Evolutionary conservation across 1,140 invertebrate species (phyloP).

Genomic region (Chelonus insularis): DNA sequence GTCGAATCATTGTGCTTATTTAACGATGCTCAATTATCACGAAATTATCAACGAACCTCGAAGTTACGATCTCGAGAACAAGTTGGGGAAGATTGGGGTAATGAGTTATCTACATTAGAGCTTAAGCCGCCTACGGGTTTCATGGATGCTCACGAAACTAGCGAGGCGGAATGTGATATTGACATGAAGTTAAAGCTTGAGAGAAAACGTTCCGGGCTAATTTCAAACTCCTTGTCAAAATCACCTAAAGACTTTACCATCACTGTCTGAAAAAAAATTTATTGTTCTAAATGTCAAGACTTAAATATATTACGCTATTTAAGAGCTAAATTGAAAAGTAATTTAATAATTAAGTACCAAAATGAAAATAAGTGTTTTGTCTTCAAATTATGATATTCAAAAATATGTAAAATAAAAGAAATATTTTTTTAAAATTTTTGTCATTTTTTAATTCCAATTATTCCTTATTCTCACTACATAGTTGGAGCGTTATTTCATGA

Average conservation of each 20-base stretch:
- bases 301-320: slow-evolving; percentile 15
- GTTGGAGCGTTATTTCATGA: too few species aligned
- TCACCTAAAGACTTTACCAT: slow-evolving; percentile 58
- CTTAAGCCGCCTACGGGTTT: slow-evolving; percentile 56
- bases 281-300: slow-evolving; percentile 51
- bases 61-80: slow-evolving; percentile 27
- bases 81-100: slow-evolving; percentile 46
- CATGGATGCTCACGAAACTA: slow-evolving; percentile 55
- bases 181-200: slow-evolving; percentile 54
- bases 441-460: slow-evolving; percentile 14
- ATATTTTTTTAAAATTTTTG: not conserved
- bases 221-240: slow-evolving; percentile 51
- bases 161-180: slow-evolving; percentile 59
- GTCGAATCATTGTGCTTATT: slow-evolving; percentile 50
- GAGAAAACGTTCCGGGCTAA: slow-evolving; percentile 39
- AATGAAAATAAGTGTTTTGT: slow-evolving; percentile 10
- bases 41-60: slow-evolving; percentile 35
- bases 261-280: slow-evolving; percentile 44
- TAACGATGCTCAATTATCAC: slow-evolving; percentile 37
- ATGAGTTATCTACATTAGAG: slow-evolving; percentile 53
- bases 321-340: slow-evolving; percentile 26
- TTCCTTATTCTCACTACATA: too few species aligned
- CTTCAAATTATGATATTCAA: slow-evolving; percentile 37
- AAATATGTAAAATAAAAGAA: slow-evolving; percentile 47
- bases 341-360: slow-evolving; percentile 25